Evolutionary conservation across 2,888 invertebrate species (phyloP).

Genomic region (Drosophila tanythrix): DNA sequence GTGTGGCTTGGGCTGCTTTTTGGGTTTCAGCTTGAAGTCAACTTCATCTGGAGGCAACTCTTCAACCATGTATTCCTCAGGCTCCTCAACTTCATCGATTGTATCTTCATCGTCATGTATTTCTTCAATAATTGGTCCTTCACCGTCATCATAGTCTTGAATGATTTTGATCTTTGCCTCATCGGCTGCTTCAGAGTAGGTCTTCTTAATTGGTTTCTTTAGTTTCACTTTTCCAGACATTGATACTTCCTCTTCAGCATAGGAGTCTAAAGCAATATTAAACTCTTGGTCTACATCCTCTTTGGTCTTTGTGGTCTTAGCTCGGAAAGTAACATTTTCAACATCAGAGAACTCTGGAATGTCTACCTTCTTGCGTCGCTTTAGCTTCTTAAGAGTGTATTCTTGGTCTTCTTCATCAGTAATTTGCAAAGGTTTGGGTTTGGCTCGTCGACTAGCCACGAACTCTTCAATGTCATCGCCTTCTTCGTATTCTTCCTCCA

Average conservation of each 20-base stretch:
- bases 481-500: constrained; percentile 83
- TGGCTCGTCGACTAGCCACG: constrained; percentile 85
- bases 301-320: constrained; percentile 90
- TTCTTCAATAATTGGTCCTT: constrained; percentile 87
- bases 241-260: constrained; percentile 94
- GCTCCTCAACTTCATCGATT: constrained; percentile 86
- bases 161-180: constrained; percentile 90
- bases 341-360: constrained; percentile 90
- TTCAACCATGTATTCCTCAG: constrained; percentile 86
- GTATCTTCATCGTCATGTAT: constrained; percentile 87
- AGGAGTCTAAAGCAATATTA: constrained; percentile 93
- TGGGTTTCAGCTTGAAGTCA: constrained; percentile 85
- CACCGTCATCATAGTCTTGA: constrained; percentile 87
- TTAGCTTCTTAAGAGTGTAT: constrained; percentile 90
- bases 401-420: constrained; percentile 88
- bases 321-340: constrained; percentile 92
- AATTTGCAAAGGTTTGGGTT: constrained; percentile 85
- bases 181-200: constrained; percentile 91
- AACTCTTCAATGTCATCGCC: constrained; percentile 86
- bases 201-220: constrained; percentile 90
- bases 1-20: constrained; percentile 84
- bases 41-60: constrained; percentile 86
- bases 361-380: constrained; percentile 88
- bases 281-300: constrained; percentile 96
- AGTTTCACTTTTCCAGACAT: constrained; percentile 93